These are phyloP conservation scores for Bufo bufo DNA, from an alignment of 2,113 vertebrate genomes.

Conservation along the genomic window DNA sequence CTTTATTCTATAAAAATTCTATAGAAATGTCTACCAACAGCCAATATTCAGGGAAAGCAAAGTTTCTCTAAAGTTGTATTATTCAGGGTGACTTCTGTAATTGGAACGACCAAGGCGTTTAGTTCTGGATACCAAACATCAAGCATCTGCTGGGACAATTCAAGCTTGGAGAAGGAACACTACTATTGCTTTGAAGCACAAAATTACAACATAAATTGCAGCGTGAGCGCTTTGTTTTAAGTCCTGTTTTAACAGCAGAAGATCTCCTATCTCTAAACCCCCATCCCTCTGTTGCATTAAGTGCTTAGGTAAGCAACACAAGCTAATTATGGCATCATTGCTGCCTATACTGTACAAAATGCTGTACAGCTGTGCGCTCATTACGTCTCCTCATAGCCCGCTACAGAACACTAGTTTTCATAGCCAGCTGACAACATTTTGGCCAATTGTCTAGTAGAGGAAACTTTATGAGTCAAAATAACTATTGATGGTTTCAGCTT, in stretches of 20 bases:
- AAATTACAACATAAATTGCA: constrained; percentile 54
- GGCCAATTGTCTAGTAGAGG: neutral
- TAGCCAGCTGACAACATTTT: neutral
- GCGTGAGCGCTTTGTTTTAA: constrained; percentile 58
- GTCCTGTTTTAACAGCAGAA: constrained; percentile 30
- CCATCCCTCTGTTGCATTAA: constrained; percentile 58
- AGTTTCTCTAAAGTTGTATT: neutral
- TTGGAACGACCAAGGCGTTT: constrained; percentile 34
- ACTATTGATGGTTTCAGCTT: constrained; percentile 33
- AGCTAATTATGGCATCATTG: constrained; percentile 62
- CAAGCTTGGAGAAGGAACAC: neutral
- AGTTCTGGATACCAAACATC: constrained; percentile 38
- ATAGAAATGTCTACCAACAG: neutral
- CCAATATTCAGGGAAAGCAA: neutral
- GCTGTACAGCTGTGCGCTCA: neutral
- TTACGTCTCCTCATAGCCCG: neutral
- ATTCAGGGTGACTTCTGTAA: constrained; percentile 29
- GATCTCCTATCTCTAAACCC: constrained; percentile 49
- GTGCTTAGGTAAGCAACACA: constrained; percentile 65
- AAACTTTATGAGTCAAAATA: neutral
- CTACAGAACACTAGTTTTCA: constrained; percentile 6
- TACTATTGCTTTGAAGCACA: constrained; percentile 47
- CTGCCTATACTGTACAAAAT: constrained; percentile 39
- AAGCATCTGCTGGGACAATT: neutral
- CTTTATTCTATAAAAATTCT: neutral